Base-by-base conservation (phyloP, 1,140 invertebrate genomes). In the Drosophila oshimai region DNA sequence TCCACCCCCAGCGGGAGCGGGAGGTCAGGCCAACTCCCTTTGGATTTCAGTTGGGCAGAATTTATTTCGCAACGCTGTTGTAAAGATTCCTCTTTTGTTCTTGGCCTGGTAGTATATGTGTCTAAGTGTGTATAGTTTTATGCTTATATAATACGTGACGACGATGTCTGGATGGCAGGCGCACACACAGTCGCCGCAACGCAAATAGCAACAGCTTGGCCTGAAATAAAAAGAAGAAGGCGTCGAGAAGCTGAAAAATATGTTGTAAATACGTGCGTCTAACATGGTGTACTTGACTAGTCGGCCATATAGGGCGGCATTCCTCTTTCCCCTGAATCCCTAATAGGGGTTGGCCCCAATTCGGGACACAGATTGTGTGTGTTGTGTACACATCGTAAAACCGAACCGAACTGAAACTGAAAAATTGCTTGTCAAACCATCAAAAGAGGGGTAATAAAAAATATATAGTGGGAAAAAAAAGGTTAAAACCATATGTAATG, bases 141-240 rank as follows among this genome's bases (percentile, higher is more conserved):
- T 49, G 74, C 72, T 55, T 45, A 70, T 46, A 33, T 53, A 79
- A 62, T 86, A 74, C 79, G 79, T 86, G 79, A 79, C 64, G 79
- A 79, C 64, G 57, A 36, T 36, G 57, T 74, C 58, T 65, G 70
- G 65, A 71, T 79, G 75, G 45, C 75, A 47, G 64, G 34, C 36
- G 20, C 9, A 20, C 15, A 28, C 53, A 62, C 37, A 62, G 31
- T 68, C 31, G 33, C 39, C 67, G 65, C 37, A 31, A 44, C 60
- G 28, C 31, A 68, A 69, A 33, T 45, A 81, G 76, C 75, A 80
- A 80, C 76, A 80, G 72, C 77, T 81, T 76, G 58, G 71, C 44
- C 64, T 57, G 26, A 65, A 65, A 65, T 65, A 64, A 65, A 60
- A 77, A 47, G 46, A 77, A 47, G 46, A 69, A 47, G 33, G 34